Evolutionary conservation across 2,113 vertebrate genomes (phyloP), one percentile per base, ranked within the genome.

Genomic region (Capreolus pygargus): DNA sequence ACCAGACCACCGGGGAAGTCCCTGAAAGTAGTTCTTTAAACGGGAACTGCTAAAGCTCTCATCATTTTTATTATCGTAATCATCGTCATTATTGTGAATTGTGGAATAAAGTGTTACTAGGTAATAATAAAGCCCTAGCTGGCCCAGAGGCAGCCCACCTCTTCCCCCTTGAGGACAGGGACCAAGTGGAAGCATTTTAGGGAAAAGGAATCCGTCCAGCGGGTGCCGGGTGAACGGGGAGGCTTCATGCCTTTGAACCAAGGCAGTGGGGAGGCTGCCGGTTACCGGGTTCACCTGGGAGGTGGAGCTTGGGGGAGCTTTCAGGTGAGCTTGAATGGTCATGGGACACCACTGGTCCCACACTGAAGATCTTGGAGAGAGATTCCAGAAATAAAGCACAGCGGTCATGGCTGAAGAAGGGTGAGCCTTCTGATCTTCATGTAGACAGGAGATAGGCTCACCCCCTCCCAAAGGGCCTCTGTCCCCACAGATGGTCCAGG

Each of bases 171-270:
- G 45, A 58, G 83, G 57, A 16, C 17, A 64, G 39, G 7, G 15
- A 2, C 47, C 1, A 0, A 9, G 1, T 21, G 67, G 28, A 30
- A 36, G 36, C 30, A 0, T 43, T 21, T n/a, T 8, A 8, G 5
- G 50, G 36, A 84, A 39, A 67, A 17, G 1, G 4, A 52, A 23
- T 16, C 83, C 39, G 5, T 13, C 67, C 21, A 2, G 4, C 0
- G 0, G 1, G 28, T 27, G 54, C 54, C 0, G 1, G 45, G 36
- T 21, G 61, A 57, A 3, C 21, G 58, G 39, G 74, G n/a, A 23
- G 47, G 19, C 57, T 30, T 27, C 2, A 3, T 9, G 64, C 45
- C 39, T 30, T 36, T 2, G 8, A 30, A 11, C 27, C 64, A 17
- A 5, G 81, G 54, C 47, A 17, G 17, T 9, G 10, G 14, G 60